Evolutionary conservation across 2,113 vertebrate genomes (phyloP).

Genomic region (Crocuta crocuta): DNA sequence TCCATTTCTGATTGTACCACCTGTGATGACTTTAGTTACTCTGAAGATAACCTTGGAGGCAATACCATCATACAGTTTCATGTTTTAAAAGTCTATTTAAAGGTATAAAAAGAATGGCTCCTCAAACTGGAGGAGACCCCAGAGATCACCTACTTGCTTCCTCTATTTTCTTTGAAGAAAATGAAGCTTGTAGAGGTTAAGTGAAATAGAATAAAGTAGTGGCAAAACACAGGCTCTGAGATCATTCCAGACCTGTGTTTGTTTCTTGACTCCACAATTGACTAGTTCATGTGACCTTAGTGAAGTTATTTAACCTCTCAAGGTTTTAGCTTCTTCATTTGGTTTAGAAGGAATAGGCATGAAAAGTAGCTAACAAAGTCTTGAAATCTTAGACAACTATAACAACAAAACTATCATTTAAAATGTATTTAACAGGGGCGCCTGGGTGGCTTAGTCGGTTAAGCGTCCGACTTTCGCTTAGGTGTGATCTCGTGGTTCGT

Average conservation of each 20-base stretch:
- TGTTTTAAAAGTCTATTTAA: slow-evolving; percentile 1
- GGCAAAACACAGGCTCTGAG: not conserved
- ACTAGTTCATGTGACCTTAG: not conserved
- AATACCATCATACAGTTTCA: not conserved
- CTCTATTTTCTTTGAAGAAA: not conserved
- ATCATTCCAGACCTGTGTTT: not conserved
- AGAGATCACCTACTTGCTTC: not conserved
- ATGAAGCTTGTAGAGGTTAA: not conserved
- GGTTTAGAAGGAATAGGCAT: not conserved
- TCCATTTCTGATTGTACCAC: not conserved
- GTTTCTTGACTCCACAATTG: not conserved
- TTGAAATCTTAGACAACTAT: not conserved
- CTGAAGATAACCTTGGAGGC: not conserved
- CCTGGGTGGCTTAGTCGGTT: no score
- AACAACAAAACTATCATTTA: not conserved
- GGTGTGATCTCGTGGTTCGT: no score
- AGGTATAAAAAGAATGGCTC: not conserved
- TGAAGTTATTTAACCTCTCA: not conserved
- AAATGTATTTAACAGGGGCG: not conserved
- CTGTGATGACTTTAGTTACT: not conserved
- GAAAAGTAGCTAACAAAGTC: not conserved
- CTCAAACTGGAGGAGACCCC: not conserved
- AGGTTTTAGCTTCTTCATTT: not conserved
- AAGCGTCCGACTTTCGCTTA: no score
- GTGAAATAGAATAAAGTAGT: not conserved